These are phyloP conservation scores for Lophius americanus DNA, from an alignment of 2,797 vertebrate genomes.

Conservation along the genomic window DNA sequence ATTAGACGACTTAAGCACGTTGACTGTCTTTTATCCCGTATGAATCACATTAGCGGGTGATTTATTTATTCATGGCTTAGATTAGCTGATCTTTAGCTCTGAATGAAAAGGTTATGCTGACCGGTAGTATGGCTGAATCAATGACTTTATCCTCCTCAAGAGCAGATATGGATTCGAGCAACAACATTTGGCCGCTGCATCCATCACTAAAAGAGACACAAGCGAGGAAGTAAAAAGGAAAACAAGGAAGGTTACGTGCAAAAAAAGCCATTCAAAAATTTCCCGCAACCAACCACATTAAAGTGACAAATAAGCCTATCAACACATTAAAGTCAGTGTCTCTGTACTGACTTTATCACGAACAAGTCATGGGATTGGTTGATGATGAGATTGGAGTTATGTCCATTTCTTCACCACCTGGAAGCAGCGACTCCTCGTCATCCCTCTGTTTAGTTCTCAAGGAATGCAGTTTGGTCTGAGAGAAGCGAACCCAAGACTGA, in stretches of 20 bases:
- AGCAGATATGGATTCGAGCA: conserved; percentile 15
- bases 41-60: conserved; percentile 55
- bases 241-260: conserved; percentile 20
- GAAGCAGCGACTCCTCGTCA: conserved; percentile 47
- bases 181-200: neutral
- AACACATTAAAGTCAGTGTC: conserved; percentile 61
- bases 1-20: conserved; percentile 61
- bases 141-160: conserved; percentile 5
- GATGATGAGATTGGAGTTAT: conserved; percentile 60
- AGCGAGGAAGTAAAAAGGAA: conserved; percentile 16
- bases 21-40: conserved; percentile 55
- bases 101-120: conserved; percentile 11
- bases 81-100: conserved; percentile 10
- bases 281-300: conserved; percentile 51
- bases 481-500: conserved; percentile 35
- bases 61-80: conserved; percentile 38
- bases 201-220: conserved; percentile 13
- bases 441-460: conserved; percentile 34
- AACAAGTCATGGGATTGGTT: conserved; percentile 47
- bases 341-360: conserved; percentile 55
- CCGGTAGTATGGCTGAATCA: neutral
- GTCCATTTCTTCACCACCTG: conserved; percentile 47
- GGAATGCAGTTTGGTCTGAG: conserved; percentile 50
- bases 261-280: conserved; percentile 35
- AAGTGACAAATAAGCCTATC: conserved; percentile 63